Base-by-base conservation (phyloP, 2,113 vertebrate species). In the Poeciliopsis occidentalis region DNA sequence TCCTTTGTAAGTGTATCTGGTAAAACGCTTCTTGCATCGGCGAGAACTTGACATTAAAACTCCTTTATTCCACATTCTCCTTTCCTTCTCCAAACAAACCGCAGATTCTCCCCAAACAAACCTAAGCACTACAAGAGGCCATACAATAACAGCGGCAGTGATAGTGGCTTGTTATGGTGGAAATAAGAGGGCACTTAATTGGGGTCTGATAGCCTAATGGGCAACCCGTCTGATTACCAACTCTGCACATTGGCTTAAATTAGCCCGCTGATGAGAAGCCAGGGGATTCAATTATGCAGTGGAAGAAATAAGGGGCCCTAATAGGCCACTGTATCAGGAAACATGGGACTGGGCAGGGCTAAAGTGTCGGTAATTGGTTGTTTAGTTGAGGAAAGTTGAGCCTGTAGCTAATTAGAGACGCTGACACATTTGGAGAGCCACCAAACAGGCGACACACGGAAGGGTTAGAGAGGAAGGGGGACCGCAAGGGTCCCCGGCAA, bases 221-320 rank as follows among this genome's bases (percentile, higher is more conserved):
- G 90, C 89, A 93, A 88, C 78, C 79, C 88, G 84, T 91, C 90
- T 95, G 92, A 94, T 93, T 93, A 91, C 91, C 73, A 88, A 92
- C 92, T 93, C 91, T 92, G 87, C 91, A 93, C 90, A 93, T 91
- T 91, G 85, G 84, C 79, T 88, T 90, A 92, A 95, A 94, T 93
- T 92, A 92, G 85, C 90, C 75, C 89, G 83, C 86, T 92, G 95
- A 92, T 91, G 91, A 94, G 93, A 87, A 95, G 94, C 90, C 91
- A 90, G 92, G 92, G 94, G 94, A 95, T 91, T 93, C 85, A 88
- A 94, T 95, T 94, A 95, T 94, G 87, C 87, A 92, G 75, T 82
- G 94, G 88, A 84, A 92, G 83, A 91, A 91, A 90, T 90, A 89
- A 94, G 87, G 91, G 91, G 75, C 84, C 87, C 87, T 91, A 92